Percentiles rank a stretch among this genome's conserved stretches.
These are phyloP conservation scores for Osmerus mordax DNA, from an alignment of 2,113 vertebrate genomes.

Conservation along the genomic window DNA sequence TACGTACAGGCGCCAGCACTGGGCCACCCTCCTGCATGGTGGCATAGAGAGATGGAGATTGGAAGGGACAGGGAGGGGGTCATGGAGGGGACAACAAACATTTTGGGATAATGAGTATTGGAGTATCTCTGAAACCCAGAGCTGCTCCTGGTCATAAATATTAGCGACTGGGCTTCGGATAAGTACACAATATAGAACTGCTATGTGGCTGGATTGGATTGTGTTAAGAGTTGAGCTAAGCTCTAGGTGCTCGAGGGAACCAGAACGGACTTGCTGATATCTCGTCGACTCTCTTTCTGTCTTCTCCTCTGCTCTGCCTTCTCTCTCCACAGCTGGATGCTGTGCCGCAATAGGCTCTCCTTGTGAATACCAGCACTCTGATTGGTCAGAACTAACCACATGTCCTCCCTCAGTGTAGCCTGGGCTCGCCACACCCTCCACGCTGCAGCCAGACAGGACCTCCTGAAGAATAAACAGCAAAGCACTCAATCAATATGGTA, in stretches of 20 bases:
- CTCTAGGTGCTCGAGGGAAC: background rate
- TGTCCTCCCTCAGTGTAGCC: background rate
- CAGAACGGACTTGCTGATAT: conserved; percentile 3
- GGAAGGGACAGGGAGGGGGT: background rate
- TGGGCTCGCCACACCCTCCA: conserved; percentile 18
- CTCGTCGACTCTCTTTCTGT: background rate
- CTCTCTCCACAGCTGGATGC: conserved; percentile 18
- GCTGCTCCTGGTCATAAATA: too few species aligned
- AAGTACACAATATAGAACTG: too few species aligned
- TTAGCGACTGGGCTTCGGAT: too few species aligned
- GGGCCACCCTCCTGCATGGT: conserved; percentile 4
- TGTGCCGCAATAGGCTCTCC: conserved; percentile 5
- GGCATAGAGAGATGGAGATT: background rate
- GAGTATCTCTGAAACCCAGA: too few species aligned
- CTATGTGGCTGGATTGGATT: too few species aligned
- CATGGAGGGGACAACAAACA: background rate
- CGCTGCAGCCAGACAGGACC: background rate
- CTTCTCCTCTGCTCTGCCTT: background rate
- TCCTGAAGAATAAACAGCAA: conserved; percentile 5
- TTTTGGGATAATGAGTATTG: background rate
- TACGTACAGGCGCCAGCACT: conserved; percentile 2
- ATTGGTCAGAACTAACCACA: background rate
- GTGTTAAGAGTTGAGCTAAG: too few species aligned
- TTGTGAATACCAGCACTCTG: conserved; percentile 4
- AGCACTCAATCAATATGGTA: background rate